These are phyloP conservation scores for Ammodytes dubius DNA, from an alignment of 2,113 vertebrate species.

Conservation along the genomic window DNA sequence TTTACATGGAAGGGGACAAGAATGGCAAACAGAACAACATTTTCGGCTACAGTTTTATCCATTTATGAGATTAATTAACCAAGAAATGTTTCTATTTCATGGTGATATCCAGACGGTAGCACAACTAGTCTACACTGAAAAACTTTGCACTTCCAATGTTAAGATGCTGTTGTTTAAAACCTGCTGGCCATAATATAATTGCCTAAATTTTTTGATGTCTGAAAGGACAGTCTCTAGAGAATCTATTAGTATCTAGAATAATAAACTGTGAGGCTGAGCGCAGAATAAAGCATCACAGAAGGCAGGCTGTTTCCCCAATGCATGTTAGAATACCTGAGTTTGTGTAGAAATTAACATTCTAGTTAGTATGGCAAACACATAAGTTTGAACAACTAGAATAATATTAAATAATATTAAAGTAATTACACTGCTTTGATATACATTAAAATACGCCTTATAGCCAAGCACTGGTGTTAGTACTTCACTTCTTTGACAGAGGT, in stretches of 20 bases:
- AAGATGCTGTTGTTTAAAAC: slow-evolving; percentile 42
- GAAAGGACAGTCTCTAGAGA: slow-evolving; percentile 60
- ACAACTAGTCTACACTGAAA: background rate
- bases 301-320: slow-evolving; percentile 22
- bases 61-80: background rate
- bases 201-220: slow-evolving; percentile 58
- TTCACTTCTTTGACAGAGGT: slow-evolving; percentile 16
- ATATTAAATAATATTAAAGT: slow-evolving; percentile 21
- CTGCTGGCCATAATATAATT: slow-evolving; percentile 58
- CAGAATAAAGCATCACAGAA: slow-evolving; percentile 35
- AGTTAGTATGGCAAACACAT: slow-evolving; percentile 22
- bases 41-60: background rate
- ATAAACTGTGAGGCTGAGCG: slow-evolving; percentile 46
- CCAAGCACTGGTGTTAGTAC: background rate
- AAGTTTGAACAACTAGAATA: slow-evolving; percentile 12
- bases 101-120: background rate
- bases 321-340: slow-evolving; percentile 8
- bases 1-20: too few relatives aligned
- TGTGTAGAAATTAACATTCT: slow-evolving; percentile 11
- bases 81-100: background rate
- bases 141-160: background rate
- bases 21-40: background rate
- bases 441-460: background rate
- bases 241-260: slow-evolving; percentile 60
- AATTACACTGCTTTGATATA: slow-evolving; percentile 12